Evolutionary conservation across 1,140 invertebrate species (phyloP).

Genomic region (Caligus rogercresseyi): DNA sequence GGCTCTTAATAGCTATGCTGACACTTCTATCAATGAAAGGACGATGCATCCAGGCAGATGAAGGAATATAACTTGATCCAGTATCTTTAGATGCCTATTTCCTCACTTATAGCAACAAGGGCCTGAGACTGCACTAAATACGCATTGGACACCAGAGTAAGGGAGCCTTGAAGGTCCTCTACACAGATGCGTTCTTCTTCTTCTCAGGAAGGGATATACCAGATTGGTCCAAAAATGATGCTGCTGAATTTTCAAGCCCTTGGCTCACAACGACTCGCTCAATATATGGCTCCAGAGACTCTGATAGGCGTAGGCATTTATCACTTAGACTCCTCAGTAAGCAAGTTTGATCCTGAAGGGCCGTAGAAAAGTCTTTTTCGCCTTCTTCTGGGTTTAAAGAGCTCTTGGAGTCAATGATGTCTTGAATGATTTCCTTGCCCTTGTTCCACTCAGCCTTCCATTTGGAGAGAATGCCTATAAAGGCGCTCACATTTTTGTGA

Average conservation of each 20-base stretch:
- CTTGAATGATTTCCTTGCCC: background rate
- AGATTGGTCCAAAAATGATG: background rate
- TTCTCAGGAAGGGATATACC: no score
- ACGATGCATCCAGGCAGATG: background rate
- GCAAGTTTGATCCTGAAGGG: background rate
- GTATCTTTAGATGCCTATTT: background rate
- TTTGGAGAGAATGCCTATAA: background rate
- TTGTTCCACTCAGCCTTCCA: background rate
- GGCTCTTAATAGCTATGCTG: background rate
- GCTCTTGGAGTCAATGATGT: background rate
- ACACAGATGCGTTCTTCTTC: no score
- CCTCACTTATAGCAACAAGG: background rate
- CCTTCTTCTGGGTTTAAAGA: background rate
- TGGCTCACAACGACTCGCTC: background rate
- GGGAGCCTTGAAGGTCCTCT: no score
- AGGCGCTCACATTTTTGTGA: background rate
- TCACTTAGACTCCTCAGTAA: background rate
- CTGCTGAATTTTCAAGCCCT: background rate
- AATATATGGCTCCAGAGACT: background rate
- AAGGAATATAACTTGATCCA: background rate
- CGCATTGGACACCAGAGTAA: background rate
- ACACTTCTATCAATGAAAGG: background rate
- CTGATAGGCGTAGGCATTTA: background rate
- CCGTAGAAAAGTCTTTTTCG: background rate
- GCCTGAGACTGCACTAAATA: background rate